A percentile compares a stretch with the other conserved stretches of the same genome.
Conservation (phyloP, 2,113 vertebrate genomes). For the Chinchilla lanigera region DNA sequence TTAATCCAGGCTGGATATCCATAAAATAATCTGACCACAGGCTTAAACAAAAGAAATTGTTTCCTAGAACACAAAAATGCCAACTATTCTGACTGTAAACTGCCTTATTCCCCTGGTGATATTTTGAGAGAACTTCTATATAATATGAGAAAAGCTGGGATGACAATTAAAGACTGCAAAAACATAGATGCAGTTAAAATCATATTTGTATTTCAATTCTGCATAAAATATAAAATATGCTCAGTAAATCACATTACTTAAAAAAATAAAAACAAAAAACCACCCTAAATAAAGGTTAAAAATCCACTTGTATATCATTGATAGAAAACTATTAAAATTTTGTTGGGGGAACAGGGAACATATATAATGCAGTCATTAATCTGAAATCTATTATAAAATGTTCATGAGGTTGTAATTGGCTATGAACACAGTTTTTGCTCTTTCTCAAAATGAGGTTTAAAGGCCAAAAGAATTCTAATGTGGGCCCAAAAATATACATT, state of each 20-base stretch:
- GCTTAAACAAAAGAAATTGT: neutral
- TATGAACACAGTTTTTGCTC: neutral
- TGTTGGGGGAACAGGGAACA: neutral
- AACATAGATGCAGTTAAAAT: neutral
- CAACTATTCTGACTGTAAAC: constrained; percentile 68
- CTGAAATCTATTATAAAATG: neutral
- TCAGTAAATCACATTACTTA: neutral
- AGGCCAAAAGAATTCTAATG: neutral
- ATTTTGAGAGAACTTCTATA: constrained; percentile 73
- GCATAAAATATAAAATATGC: neutral
- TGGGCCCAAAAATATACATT: neutral
- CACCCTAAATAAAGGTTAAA: constrained; percentile 72
- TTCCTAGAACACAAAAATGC: neutral
- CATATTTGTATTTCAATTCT: neutral
- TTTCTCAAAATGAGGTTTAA: neutral
- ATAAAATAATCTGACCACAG: neutral
- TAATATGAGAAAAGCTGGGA: neutral
- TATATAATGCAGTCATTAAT: neutral
- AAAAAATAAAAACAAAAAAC: constrained; percentile 30
- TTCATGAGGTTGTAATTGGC: neutral
- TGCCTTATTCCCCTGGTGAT: constrained; percentile 76
- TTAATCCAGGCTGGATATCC: neutral
- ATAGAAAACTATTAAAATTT: constrained; percentile 53
- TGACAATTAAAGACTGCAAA: neutral
- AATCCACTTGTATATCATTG: constrained; percentile 44